Evolutionary conservation across 2,113 vertebrate species (phyloP).

Genomic region (Zeus faber): DNA sequence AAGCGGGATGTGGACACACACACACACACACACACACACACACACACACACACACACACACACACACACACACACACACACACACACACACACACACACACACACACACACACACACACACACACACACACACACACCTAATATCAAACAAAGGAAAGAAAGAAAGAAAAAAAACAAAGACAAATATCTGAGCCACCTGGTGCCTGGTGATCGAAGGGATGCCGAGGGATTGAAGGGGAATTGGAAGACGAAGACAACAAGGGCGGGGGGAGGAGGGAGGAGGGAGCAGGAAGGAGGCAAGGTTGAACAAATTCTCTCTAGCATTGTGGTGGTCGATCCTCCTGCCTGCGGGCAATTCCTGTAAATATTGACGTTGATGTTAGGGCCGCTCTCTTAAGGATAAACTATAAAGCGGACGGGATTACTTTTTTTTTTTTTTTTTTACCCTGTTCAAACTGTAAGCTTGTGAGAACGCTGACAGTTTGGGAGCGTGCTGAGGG

Average conservation of each 20-base stretch:
- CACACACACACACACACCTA: not conserved
- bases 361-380: slow-evolving; percentile 74
- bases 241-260: too few species aligned
- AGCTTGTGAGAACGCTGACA: slow-evolving; percentile 49
- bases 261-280: slow-evolving; percentile 11
- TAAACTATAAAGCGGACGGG: slow-evolving; percentile 58
- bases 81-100: not conserved
- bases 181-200: slow-evolving; percentile 38
- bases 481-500: slow-evolving; percentile 24
- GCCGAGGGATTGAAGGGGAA: slow-evolving; percentile 29
- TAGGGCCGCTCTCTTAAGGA: slow-evolving; percentile 71
- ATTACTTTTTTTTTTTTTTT: too few species aligned
- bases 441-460: slow-evolving; percentile 49
- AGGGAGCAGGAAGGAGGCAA: slow-evolving; percentile 23
- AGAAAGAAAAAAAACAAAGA: too few species aligned
- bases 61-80: not conserved
- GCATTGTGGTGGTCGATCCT: slow-evolving; percentile 65
- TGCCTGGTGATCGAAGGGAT: slow-evolving; percentile 34
- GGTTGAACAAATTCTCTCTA: slow-evolving; percentile 55
- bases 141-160: slow-evolving; percentile 43
- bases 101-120: not conserved
- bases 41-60: not conserved
- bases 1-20: not conserved
- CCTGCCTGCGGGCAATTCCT: slow-evolving; percentile 67
- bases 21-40: not conserved